Conservation (phyloP, 2,888 invertebrate genomes). For the Cenopis cana region DNA sequence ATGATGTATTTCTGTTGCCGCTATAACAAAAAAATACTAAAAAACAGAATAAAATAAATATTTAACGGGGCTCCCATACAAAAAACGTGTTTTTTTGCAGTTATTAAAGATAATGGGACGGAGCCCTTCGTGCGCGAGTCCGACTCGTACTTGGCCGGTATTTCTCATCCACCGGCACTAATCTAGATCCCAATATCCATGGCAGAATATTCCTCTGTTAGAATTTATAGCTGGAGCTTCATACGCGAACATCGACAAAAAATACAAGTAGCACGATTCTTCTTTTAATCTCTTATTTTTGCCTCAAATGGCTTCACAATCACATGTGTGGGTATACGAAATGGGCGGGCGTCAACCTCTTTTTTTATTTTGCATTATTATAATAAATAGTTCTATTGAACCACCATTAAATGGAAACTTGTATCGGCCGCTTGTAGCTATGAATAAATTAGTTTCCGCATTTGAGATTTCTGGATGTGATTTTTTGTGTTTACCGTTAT, state of each 20-base stretch:
- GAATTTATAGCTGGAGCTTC: slow-evolving; percentile 30
- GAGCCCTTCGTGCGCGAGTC: no score
- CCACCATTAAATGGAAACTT: slow-evolving; percentile 59
- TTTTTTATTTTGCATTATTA: slow-evolving; percentile 53
- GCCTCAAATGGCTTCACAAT: no score
- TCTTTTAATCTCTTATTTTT: slow-evolving; percentile 22
- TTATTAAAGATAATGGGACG: no score
- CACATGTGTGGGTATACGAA: slow-evolving; percentile 27
- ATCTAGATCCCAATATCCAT: slow-evolving; percentile 35
- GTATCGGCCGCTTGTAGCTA: slow-evolving; percentile 49
- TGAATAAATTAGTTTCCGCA: slow-evolving; percentile 42
- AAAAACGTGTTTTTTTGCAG: no score
- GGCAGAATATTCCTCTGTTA: slow-evolving; percentile 19
- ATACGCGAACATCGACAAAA: slow-evolving; percentile 13
- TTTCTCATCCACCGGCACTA: slow-evolving; percentile 9
- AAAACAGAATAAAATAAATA: no score
- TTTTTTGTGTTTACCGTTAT: slow-evolving; percentile 20
- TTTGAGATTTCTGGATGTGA: slow-evolving; percentile 27
- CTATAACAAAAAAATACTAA: no score
- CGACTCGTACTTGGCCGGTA: no score
- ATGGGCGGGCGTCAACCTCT: slow-evolving; percentile 50
- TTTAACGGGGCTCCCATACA: no score
- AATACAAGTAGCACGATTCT: slow-evolving; percentile 18
- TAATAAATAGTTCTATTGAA: slow-evolving; percentile 74
- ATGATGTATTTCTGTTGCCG: no score